A percentile compares a stretch with the other conserved stretches of the same genome.
Evolutionary conservation across 2,797 vertebrate species (phyloP).

Genomic region (Vespertilio murinus): DNA sequence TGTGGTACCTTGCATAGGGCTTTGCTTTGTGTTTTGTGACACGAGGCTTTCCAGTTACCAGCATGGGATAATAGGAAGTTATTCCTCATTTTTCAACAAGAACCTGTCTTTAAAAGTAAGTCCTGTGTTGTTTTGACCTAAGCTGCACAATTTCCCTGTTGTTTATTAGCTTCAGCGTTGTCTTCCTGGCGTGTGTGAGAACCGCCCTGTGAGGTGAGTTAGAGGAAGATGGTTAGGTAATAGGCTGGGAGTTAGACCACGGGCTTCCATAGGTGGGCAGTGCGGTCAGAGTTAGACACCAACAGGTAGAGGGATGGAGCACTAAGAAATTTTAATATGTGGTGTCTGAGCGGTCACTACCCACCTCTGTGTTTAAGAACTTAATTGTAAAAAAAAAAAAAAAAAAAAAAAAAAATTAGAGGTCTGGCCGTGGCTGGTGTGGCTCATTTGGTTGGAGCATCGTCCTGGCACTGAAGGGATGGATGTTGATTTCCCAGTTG

Average conservation of each 20-base stretch:
- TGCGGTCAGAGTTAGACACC: conserved; percentile 23
- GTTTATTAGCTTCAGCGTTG: background rate
- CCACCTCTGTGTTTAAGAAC: conserved; percentile 17
- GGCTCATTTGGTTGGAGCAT: background rate
- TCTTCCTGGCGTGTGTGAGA: background rate
- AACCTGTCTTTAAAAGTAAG: background rate
- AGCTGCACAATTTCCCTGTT: background rate
- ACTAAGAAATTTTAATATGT: background rate
- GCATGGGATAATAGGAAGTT: background rate
- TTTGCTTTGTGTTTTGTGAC: background rate
- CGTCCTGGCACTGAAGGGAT: background rate
- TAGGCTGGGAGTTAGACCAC: background rate
- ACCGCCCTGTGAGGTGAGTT: background rate
- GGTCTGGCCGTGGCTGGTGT: background rate
- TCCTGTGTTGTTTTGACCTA: background rate
- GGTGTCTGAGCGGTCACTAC: conserved; percentile 19
- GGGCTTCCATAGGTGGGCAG: conserved; percentile 18
- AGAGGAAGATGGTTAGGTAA: background rate
- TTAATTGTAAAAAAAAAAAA: background rate
- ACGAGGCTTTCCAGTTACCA: background rate
- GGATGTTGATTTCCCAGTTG: background rate
- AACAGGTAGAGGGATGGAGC: background rate
- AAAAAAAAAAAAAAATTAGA: conserved; percentile 42
- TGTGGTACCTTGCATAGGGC: background rate
- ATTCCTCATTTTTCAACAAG: background rate